These are phyloP conservation scores for Phylloscopus trochiloides DNA, from an alignment of 2,113 vertebrate species.

Conservation along the genomic window DNA sequence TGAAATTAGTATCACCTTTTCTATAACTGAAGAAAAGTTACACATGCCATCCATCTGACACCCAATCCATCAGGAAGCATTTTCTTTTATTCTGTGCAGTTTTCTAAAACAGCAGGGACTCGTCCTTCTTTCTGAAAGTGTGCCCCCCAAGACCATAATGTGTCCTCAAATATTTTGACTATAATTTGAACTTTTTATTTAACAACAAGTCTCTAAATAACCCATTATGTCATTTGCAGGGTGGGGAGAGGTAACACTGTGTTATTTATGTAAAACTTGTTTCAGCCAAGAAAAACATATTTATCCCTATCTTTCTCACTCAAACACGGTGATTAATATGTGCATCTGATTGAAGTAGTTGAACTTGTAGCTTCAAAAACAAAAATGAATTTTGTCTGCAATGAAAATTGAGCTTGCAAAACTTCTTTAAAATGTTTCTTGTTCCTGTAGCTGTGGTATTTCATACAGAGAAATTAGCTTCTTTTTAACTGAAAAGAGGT, in stretches of 20 bases:
- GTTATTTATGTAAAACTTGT: neutral
- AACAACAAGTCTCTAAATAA: neutral
- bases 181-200: conserved; percentile 20
- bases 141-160: neutral
- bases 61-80: neutral
- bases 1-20: neutral
- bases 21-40: neutral
- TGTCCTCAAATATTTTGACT: neutral
- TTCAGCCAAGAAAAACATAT: neutral
- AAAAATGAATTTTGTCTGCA: neutral
- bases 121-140: neutral
- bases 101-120: neutral
- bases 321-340: neutral
- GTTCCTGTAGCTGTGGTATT: neutral
- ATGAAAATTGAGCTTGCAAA: neutral
- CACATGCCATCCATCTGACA: neutral
- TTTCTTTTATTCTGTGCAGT: neutral
- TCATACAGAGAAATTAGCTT: neutral
- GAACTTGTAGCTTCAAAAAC: neutral
- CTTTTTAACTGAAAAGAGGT: fast-evolving
- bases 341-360: neutral
- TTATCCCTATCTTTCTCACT: neutral
- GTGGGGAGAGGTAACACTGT: neutral
- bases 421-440: neutral
- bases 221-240: conserved; percentile 10